A percentile compares a stretch with the other conserved stretches of the same genome.
These are phyloP conservation scores for Pterocles gutturalis DNA, from an alignment of 2,113 vertebrate genomes.

Conservation along the genomic window DNA sequence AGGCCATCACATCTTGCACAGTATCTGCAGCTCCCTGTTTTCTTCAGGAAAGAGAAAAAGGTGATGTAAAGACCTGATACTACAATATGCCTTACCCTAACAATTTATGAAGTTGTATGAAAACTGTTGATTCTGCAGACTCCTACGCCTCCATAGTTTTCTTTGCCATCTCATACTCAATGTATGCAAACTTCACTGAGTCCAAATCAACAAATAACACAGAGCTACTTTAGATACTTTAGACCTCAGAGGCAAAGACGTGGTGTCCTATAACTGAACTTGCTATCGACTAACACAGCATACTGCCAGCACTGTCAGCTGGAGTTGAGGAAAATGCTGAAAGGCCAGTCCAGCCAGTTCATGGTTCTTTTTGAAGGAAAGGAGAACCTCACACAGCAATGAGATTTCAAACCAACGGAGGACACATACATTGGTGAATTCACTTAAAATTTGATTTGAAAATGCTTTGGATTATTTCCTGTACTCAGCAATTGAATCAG, in stretches of 20 bases:
- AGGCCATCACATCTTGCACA: background rate
- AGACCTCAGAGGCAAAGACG: background rate
- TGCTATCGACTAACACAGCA: background rate
- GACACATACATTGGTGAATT: background rate
- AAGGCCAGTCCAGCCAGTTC: background rate
- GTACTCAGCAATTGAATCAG: background rate
- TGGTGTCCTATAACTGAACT: background rate
- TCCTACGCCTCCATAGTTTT: background rate
- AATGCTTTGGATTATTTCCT: background rate
- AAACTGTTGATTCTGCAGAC: background rate
- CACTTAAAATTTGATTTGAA: background rate
- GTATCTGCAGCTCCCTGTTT: background rate
- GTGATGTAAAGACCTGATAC: background rate
- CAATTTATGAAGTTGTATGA: background rate
- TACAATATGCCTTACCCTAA: background rate
- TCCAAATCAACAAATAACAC: background rate
- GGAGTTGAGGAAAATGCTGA: background rate
- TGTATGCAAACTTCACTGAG: background rate
- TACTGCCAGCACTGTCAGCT: background rate
- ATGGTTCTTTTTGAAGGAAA: background rate
- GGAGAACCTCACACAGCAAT: background rate
- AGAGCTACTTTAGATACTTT: background rate
- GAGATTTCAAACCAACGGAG: background rate
- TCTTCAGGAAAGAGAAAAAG: background rate
- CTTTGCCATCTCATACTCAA: background rate